Base-by-base conservation (phyloP, 2,888 invertebrate species). In the Sipunculus nudus region DNA sequence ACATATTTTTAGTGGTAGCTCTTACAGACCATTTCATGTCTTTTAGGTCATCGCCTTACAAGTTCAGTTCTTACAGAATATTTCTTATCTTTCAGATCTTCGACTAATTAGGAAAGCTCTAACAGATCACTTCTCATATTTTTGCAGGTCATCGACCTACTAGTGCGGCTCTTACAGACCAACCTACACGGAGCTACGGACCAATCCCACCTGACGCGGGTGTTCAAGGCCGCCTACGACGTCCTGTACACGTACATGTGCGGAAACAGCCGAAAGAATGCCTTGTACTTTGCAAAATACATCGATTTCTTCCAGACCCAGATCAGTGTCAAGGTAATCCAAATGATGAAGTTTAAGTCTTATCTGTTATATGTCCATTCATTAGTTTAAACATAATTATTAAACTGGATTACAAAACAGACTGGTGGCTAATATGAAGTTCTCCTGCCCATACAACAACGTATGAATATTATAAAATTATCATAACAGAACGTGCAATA, bases 301-400 rank as follows among this genome's bases (percentile, higher is more conserved):
- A 82, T 84, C 40, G 82, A 83, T 61, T 83, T 84, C 75, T 84
- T 84, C 71, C 80, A 83, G 66, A 80, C 79, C 3, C 83, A 84
- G 64, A 83, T 84, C 60, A 78, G 78, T 19, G 83, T 82, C 63
- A 82, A 82, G 77, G 82, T 83, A 64, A 57, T 60, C 56, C 38
- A 21, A 8, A 21, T 41, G 8, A 39, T 50, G 19, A 10, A 19
- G 10, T n/a, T n/a, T n/a, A n/a, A 38, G 13, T 38, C 13, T 38
- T 13, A 16, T n/a, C 38, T 38, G 13, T 38, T 38, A 13, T 38
- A 38, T 38, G n/a, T 38, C n/a, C 13, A 38, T 38, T 38, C n/a
- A n/a, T 16, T 38, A 16, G 13, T 38, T 38, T 16, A 16, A 38
- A n/a, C n/a, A 38, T 38, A 38, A 16, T 13, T 16, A 16, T 38